A percentile compares a stretch with the other conserved stretches of the same genome.
Conservation (phyloP, 2,797 vertebrate genomes). For the Anas acuta region DNA sequence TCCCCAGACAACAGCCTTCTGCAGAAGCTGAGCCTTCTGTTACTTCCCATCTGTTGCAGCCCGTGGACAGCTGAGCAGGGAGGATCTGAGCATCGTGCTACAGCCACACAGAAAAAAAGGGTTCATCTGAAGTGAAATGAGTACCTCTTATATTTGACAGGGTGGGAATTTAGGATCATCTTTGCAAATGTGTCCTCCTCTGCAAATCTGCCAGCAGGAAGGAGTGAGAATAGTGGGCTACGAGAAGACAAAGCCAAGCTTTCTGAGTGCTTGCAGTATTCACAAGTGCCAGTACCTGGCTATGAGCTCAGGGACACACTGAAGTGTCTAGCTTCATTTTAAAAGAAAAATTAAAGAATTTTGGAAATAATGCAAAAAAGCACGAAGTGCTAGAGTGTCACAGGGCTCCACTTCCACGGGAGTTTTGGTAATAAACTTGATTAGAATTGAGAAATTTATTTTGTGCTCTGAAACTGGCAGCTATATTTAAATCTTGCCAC, state of each 20-base stretch:
- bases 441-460: not conserved
- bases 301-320: not conserved
- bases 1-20: constrained; percentile 51
- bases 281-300: not conserved
- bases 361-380: not conserved
- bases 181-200: constrained; percentile 36
- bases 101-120: constrained; percentile 16
- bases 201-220: constrained; percentile 36
- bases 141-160: constrained; percentile 35
- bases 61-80: constrained; percentile 49
- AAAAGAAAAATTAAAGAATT: not conserved
- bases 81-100: constrained; percentile 28
- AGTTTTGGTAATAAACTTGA: not conserved
- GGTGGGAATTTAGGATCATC: constrained; percentile 48
- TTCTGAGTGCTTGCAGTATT: not conserved
- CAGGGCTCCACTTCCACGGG: not conserved
- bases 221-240: not conserved
- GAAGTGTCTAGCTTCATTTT: not conserved
- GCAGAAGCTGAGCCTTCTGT: constrained; percentile 61
- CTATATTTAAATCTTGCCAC: constrained; percentile 21
- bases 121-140: constrained; percentile 38
- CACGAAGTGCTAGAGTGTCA: not conserved
- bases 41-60: constrained; percentile 60
- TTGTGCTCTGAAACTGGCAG: constrained; percentile 14
- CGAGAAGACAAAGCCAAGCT: constrained; percentile 5